Evolutionary conservation across 2,888 invertebrate species (phyloP), one percentile per base, ranked within the genome.

Genomic region (Dasypolia templi): DNA sequence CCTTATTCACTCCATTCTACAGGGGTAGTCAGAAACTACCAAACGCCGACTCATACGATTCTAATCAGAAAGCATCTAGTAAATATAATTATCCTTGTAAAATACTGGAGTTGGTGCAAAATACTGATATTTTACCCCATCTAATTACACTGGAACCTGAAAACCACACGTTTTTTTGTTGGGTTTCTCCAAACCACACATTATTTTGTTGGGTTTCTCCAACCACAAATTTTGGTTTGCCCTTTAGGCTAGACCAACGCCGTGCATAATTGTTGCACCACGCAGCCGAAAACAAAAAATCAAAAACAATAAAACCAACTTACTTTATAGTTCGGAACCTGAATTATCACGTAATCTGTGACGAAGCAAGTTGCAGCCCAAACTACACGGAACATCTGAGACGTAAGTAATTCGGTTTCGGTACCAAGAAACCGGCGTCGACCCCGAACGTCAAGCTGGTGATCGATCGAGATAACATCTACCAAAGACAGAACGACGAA

Each of bases 381-480:
- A 76, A 69, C 71, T 75, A 80, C 83, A 84, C 82, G 78, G 79
- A 86, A 85, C 75, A 81, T 77, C 76, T 58, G 70, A 79, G 59
- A 79, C 80, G 83, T 87, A 85, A 83, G 82, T 63, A 84, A 87
- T 84, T 83, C 55, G 39, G 65, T 85, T n/a, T 64, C 22, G 44
- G 71, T 77, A 87, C 88, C 75, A n/a, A 83, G 86, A 88, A 88
- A 55, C 74, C 65, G 64, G 70, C 39, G 75, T 59, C 56, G 85
- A 85, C 86, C 86, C 82, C 85, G 77, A 81, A 67, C 86, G 89
- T 90, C 88, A 87, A 85, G 74, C 62, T 58, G 75, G 76, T 90
- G 90, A 90, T 90, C 86, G 90, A 91, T 91, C 84, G 87, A 88
- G 89, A 89, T 88, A 81, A 79, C 53, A 81, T 82, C 61, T 53